Percentiles rank a stretch among this genome's conserved stretches.
These are phyloP conservation scores for Actinostola sp. DNA, from an alignment of 92 coral and sea anemone genomes.

Conservation along the genomic window DNA sequence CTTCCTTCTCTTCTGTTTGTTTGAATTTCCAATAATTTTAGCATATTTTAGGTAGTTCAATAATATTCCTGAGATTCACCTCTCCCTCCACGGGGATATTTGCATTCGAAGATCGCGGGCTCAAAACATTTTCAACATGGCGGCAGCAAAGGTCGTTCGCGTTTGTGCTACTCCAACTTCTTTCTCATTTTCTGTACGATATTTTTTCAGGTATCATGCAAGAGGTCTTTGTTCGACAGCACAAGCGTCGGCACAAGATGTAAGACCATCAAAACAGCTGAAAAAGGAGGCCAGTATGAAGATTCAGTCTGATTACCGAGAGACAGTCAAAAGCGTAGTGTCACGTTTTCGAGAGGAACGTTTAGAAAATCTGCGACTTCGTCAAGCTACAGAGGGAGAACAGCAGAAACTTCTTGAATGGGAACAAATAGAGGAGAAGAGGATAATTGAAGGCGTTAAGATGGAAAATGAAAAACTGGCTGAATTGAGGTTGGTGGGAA, in stretches of 20 bases:
- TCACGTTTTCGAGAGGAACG: slow-evolving; percentile 66
- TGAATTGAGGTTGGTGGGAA: slow-evolving; percentile 51
- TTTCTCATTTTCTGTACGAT: slow-evolving; percentile 23
- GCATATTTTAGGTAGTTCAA: background rate
- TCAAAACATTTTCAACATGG: slow-evolving; percentile 44
- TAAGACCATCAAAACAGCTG: slow-evolving; percentile 7
- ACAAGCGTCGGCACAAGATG: slow-evolving; percentile 10
- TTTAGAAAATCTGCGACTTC: slow-evolving; percentile 52
- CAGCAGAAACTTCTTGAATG: slow-evolving; percentile 72
- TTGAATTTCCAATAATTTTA: background rate
- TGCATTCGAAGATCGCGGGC: slow-evolving; percentile 3
- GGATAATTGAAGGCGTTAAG: slow-evolving; percentile 66
- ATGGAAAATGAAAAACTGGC: slow-evolving; percentile 63
- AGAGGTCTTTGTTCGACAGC: slow-evolving; percentile 27
- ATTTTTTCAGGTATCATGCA: slow-evolving; percentile 12
- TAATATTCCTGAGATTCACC: no score
- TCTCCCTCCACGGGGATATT: background rate
- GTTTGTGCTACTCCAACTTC: background rate
- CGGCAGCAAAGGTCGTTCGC: slow-evolving; percentile 10
- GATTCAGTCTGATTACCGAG: slow-evolving; percentile 58
- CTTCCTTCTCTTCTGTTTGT: no score
- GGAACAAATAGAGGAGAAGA: slow-evolving; percentile 63
- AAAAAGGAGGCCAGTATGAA: slow-evolving; percentile 55
- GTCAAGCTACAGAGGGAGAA: slow-evolving; percentile 66
- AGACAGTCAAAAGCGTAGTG: slow-evolving; percentile 52